Conservation (phyloP, 2,113 vertebrate genomes). For the Sclerurus mexicanus region DNA sequence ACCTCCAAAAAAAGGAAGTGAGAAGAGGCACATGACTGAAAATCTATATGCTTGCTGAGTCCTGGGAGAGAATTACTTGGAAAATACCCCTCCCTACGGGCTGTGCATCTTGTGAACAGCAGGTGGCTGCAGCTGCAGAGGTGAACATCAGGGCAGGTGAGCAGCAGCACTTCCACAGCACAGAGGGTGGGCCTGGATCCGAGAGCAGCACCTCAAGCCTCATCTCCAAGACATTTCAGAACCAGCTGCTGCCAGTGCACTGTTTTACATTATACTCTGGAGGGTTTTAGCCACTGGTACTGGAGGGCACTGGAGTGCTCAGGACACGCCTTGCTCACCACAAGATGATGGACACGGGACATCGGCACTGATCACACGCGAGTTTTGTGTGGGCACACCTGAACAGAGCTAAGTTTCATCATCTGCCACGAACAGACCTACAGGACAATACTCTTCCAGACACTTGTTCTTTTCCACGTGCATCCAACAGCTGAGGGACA, state of each 20-base stretch:
- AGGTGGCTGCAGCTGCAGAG: fast-evolving
- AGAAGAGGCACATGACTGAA: not conserved
- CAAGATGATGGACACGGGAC: not conserved
- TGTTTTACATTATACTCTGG: not conserved
- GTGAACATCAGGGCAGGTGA: not conserved
- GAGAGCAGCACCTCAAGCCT: not conserved
- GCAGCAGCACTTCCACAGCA: not conserved
- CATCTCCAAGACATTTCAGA: not conserved
- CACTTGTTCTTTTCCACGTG: not conserved
- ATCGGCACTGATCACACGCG: not conserved
- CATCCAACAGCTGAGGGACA: not conserved
- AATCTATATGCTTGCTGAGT: not conserved
- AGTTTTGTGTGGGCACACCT: not conserved
- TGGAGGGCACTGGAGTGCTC: not conserved
- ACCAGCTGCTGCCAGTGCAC: not conserved
- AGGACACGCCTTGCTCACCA: not conserved
- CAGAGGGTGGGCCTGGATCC: not conserved
- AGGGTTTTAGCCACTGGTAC: not conserved
- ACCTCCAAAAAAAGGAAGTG: not conserved
- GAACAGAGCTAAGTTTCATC: not conserved
- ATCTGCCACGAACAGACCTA: not conserved
- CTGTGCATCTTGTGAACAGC: not conserved
- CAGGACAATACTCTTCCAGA: not conserved
- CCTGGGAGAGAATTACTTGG: not conserved
- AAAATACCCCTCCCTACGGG: not conserved